phyloP scores from a whole-genome alignment of 2,888 invertebrate species.

The Micoletzkya japonica region DNA sequence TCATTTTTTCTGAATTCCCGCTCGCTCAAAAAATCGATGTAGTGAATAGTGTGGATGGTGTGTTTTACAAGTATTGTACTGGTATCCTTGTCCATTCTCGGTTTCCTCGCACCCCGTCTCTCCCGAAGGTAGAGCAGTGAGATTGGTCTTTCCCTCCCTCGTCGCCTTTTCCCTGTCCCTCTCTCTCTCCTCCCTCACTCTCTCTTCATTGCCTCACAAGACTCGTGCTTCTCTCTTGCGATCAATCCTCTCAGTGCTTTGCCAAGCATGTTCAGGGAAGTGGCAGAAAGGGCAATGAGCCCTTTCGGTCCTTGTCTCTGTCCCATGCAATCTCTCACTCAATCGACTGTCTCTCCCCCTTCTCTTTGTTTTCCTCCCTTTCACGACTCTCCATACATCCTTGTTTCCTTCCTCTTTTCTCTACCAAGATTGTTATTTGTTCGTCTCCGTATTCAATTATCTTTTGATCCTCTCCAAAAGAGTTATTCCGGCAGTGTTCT shows the following conservation, averaged over 20 bases:
- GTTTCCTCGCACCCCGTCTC: not conserved
- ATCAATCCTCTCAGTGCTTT: not conserved
- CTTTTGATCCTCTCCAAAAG: no score
- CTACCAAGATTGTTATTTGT: no score
- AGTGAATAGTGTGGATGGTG: not conserved
- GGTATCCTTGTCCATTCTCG: not conserved
- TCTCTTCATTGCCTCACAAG: slow-evolving; percentile 12
- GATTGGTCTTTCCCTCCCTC: not conserved
- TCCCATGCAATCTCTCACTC: no score
- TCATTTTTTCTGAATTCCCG: not conserved
- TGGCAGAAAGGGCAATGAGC: no score
- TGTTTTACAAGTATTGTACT: slow-evolving; percentile 12
- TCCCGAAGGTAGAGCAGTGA: not conserved
- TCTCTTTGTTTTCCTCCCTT: no score
- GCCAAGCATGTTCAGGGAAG: no score
- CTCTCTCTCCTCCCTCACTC: slow-evolving; percentile 5
- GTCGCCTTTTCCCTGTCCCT: not conserved
- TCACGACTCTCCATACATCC: no score
- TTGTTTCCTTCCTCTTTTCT: no score
- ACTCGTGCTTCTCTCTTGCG: no score
- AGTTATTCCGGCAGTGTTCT: no score
- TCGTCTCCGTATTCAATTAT: no score
- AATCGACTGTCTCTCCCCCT: no score
- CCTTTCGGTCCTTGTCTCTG: not conserved
- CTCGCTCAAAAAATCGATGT: slow-evolving; percentile 19